Base-by-base conservation (phyloP, 2,113 vertebrate genomes). In the Erinaceus europaeus region DNA sequence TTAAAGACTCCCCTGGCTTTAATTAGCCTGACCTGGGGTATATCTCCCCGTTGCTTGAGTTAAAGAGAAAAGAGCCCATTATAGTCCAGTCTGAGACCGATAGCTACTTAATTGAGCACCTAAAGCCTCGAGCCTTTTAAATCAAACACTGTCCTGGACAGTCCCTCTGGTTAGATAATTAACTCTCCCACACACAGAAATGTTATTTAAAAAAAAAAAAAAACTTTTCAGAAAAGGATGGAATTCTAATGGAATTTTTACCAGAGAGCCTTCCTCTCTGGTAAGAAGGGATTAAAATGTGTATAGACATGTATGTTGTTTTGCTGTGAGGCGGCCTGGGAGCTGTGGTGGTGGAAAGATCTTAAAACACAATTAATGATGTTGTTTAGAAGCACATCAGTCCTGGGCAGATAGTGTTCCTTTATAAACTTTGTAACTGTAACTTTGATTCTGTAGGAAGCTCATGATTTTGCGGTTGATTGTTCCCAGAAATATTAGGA, bases 31-130 rank as follows among this genome's bases (percentile, higher is more conserved):
- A 99, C 98, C 98, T 95, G 96, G 97, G 97, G 97, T 98, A 97
- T 98, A 97, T 98, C 97, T 98, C 96, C 96, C 97, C 95, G 78
- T 97, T 96, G 97, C 97, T 97, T 96, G 97, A 98, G 98, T 98
- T 98, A 98, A 98, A 98, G 97, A 98, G 98, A 97, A 97, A 97
- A 97, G 97, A 98, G 97, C 97, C 98, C 98, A 98, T 99, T 99
- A 99, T 97, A 98, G 98, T 98, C 98, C 97, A 97, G 98, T 97
- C 98, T 98, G 98, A 98, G 98, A 98, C 98, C 97, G 96, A 98
- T 98, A 98, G 98, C 98, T 98, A 98, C 98, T 98, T 98, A 98
- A 99, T 99, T 98, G 98, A 98, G 98, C 98, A 98, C 98, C 98
- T 98, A 98, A 98, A 98, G 98, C 98, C 98, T 98, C 95, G 25